Base-by-base conservation (phyloP, 2,113 vertebrate species). In the Psittacula cyanocephala region DNA sequence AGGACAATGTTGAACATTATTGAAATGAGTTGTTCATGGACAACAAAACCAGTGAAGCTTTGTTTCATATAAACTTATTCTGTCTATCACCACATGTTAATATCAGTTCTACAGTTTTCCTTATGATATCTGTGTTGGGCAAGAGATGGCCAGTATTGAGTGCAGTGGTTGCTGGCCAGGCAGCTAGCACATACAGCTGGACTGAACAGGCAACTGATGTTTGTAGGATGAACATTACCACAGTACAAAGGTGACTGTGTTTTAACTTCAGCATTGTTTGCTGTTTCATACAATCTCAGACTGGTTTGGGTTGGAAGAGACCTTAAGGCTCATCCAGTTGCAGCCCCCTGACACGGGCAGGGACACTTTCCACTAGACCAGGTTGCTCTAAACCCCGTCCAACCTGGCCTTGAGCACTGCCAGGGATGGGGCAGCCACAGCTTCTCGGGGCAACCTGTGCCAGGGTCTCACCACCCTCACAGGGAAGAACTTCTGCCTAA, bases 1-100 rank as follows among this genome's bases (percentile, higher is more conserved):
- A 94, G 88, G 86, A 95, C 39, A 79, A 64, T 50, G 63, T 85
- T 85, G 57, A 94, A 68, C 8, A 83, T 93, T 92, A 92, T 53
- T 91, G 64, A 95, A 96, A 89, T 62, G 90, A 74, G 63, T 77
- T 77, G 71, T 74, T 93, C 52, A 12, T 46, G 59, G 53, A 18
- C 28, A 89, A 74, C 41, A 93, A 86, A 89, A 35, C 13, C 9
- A 47, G 17, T 10, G 28, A 80, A 41, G 17, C 0, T 91, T 83
- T 88, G 11, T 79, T 93, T 69, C 13, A 10, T 49, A n/a, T 7
- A 69, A 70, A 86, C 3, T 16, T 37, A 28, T 46, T 35, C 39
- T 78, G 17, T 64, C 28, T 72, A 31, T 52, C 35, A 33, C 2
- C 1, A 6, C 7, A 47, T 0, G 0, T 44, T 72, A 79, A 14